Evolutionary conservation across 2,797 vertebrate genomes (phyloP), one percentile per base, ranked within the genome.

Genomic region (Chaetophractus vellerosus): DNA sequence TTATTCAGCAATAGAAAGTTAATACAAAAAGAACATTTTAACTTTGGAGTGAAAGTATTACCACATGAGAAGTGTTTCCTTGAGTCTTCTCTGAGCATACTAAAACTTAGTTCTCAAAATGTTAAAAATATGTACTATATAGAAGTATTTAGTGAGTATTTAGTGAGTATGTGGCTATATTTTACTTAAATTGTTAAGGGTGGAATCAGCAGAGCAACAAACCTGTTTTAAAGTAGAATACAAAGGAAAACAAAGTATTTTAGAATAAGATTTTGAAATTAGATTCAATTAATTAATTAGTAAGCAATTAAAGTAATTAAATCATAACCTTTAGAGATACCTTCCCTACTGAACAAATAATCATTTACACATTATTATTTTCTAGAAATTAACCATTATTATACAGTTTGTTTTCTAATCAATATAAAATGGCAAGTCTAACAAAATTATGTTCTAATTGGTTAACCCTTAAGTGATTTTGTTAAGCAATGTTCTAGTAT

Each of bases 91-190:
- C 9, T 26, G 57, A 6, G 6, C 81, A 61, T 23, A 6, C 4
- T 12, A 87, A 82, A 18, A 82, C 11, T 61, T 38, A 86, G 78
- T 82, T 92, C 14, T 63, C n/a, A 80, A 88, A 82, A 41, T 36
- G 36, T 16, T 52, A 36, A 78, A 85, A 78, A 57, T n/a, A 52
- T 45, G 4, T 75, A 72, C 23, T 4, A 79, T 61, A 59, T 16
- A n/a, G 24, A 74, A 87, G 6, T 26, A 50, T 26, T 90, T 69
- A 38, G 19, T 38, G 78, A 87, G 6, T 26, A 50, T 26, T 90
- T 69, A 38, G 19, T 38, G 78, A 66, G 11, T 11, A 84, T 41
- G 52, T 63, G 24, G 26, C 52, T 41, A 86, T n/a, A 66, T 76
- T 85, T 81, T 64, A 85, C 36, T 75, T 84, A 82, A 76, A 16